Evolutionary conservation across 1,140 invertebrate species (phyloP).

Genomic region (Drosophila arawakana): DNA sequence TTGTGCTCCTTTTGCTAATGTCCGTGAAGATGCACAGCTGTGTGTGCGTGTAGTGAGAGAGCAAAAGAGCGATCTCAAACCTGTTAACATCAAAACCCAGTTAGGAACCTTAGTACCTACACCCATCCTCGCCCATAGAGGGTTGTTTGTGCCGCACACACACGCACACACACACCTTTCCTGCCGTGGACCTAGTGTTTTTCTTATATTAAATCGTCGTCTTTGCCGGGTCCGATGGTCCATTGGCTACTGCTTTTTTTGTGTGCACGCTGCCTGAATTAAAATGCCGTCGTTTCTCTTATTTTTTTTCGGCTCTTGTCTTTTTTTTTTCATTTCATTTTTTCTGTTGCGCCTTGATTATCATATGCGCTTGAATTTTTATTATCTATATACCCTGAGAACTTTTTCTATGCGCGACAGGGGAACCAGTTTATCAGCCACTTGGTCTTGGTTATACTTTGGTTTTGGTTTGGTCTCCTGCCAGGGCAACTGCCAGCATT

Average conservation of each 20-base stretch:
- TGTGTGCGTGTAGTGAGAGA: conserved; percentile 32
- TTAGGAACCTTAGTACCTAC: conserved; percentile 74
- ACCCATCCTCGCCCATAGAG: conserved; percentile 64
- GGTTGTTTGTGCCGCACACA: conserved; percentile 65
- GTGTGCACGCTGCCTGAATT: conserved; percentile 63
- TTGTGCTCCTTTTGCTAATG: conserved; percentile 65
- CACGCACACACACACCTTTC: conserved; percentile 53
- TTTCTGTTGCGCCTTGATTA: conserved; percentile 71
- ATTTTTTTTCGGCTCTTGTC: conserved; percentile 32
- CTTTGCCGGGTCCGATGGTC: conserved; percentile 61
- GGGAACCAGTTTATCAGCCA: conserved; percentile 83
- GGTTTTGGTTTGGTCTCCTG: conserved; percentile 74
- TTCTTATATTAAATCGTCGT: conserved; percentile 82
- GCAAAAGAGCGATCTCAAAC: conserved; percentile 53
- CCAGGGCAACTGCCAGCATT: conserved; percentile 60
- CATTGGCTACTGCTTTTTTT: conserved; percentile 61
- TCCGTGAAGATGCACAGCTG: conserved; percentile 79
- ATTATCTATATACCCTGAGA: conserved; percentile 84
- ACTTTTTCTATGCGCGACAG: conserved; percentile 79
- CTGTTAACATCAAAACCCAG: conserved; percentile 81
- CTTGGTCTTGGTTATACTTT: conserved; percentile 69
- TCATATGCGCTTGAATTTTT: conserved; percentile 84
- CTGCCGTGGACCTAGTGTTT: conserved; percentile 56
- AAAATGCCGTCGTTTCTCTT: conserved; percentile 71
- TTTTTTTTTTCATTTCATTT: conserved; percentile 49